A percentile compares a stretch with the other conserved stretches of the same genome.
Conservation (phyloP, 2,888 invertebrate genomes). For the Nyleta sp. region DNA sequence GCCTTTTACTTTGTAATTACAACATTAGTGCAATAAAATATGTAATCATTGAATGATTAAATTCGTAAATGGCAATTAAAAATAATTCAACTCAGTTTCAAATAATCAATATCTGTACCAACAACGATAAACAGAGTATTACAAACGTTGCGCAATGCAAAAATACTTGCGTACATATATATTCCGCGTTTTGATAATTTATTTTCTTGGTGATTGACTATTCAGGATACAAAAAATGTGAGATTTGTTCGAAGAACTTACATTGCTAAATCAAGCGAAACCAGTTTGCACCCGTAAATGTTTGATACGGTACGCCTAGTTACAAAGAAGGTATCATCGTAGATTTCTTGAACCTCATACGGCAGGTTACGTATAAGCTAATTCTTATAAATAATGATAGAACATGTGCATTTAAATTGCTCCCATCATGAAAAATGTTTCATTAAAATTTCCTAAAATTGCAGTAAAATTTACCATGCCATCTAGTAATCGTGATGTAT, state of each 20-base stretch:
- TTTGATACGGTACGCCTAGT: slow-evolving; percentile 45
- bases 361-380: slow-evolving; percentile 26
- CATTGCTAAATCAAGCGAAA: slow-evolving; percentile 51
- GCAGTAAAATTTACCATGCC: too few relatives aligned
- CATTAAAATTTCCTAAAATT: too few relatives aligned
- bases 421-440: slow-evolving; percentile 12
- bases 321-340: slow-evolving; percentile 54
- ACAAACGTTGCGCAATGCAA: slow-evolving; percentile 18
- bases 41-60: neutral
- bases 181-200: slow-evolving; percentile 26
- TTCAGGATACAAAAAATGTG: slow-evolving; percentile 46
- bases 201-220: slow-evolving; percentile 38
- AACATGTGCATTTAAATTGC: slow-evolving; percentile 19
- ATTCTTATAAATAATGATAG: slow-evolving; percentile 38
- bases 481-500: too few relatives aligned
- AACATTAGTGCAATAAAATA: slow-evolving; percentile 6
- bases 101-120: slow-evolving; percentile 10
- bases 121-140: neutral
- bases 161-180: slow-evolving; percentile 27
- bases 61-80: neutral
- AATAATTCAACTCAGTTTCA: neutral
- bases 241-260: slow-evolving; percentile 46
- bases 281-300: slow-evolving; percentile 51
- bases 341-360: slow-evolving; percentile 44
- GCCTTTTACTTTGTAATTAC: slow-evolving; percentile 17